Evolutionary conservation across 2,113 vertebrate species (phyloP).

Genomic region (Anseranas semipalmata): DNA sequence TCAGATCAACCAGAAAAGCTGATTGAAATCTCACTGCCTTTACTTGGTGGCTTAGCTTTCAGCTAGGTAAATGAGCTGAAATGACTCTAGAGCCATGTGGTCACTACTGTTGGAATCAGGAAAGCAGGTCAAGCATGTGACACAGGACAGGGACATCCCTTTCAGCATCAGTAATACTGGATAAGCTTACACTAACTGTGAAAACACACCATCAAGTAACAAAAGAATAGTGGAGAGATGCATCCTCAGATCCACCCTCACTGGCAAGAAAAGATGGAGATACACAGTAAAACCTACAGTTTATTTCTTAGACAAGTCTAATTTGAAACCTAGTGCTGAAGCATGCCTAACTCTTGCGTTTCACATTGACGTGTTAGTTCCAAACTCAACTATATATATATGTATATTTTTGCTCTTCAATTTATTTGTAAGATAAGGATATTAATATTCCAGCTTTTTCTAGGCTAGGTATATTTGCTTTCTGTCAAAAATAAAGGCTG

Average conservation of each 20-base stretch:
- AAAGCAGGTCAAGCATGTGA: conserved; percentile 32
- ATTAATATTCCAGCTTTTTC: background rate
- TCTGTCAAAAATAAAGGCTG: background rate
- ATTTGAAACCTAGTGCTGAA: background rate
- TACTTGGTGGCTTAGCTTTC: background rate
- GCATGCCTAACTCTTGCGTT: background rate
- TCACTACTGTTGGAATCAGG: background rate
- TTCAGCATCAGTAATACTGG: background rate
- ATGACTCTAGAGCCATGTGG: background rate
- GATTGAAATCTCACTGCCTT: background rate
- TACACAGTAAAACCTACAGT: background rate
- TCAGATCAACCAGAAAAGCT: background rate
- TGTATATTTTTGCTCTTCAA: background rate
- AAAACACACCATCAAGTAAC: background rate
- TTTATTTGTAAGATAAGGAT: background rate
- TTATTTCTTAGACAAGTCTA: background rate
- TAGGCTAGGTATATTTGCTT: background rate
- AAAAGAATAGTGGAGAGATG: background rate
- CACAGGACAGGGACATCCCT: conserved; percentile 7
- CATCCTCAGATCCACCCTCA: background rate
- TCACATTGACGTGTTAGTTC: background rate
- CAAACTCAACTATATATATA: background rate
- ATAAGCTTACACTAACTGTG: background rate
- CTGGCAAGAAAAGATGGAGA: background rate
- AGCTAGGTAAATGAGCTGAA: background rate